Conservation (phyloP, 2,113 vertebrate species). For the Chaenocephalus aceratus region DNA sequence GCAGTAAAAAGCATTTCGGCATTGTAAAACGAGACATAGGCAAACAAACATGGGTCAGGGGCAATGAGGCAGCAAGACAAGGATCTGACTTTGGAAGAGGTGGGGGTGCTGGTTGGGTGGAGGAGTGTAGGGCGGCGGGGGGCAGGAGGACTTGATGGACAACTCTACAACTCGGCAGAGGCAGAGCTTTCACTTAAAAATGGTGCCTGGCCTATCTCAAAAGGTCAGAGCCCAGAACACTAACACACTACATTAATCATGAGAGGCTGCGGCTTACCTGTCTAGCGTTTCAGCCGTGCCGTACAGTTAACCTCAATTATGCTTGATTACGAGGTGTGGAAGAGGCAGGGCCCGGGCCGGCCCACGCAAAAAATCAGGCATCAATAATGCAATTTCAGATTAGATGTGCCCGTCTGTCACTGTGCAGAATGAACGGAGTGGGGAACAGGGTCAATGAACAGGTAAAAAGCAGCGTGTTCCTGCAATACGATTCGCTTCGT, state of each 20-base stretch:
- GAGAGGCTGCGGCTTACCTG: constrained; percentile 82
- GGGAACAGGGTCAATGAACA: constrained; percentile 27
- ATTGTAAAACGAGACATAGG: constrained; percentile 75
- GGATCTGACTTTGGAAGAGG: constrained; percentile 63
- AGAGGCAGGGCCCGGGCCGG: constrained; percentile 51
- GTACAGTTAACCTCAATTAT: constrained; percentile 86
- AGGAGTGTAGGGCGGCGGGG: constrained; percentile 46
- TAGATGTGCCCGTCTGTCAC: constrained; percentile 70
- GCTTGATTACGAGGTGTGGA: constrained; percentile 86
- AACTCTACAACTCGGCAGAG: constrained; percentile 79
- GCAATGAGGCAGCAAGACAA: constrained; percentile 75
- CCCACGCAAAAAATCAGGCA: constrained; percentile 73
- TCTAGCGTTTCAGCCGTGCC: constrained; percentile 81
- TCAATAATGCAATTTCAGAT: constrained; percentile 82
- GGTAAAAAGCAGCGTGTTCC: constrained; percentile 8
- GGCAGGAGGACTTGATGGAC: constrained; percentile 81
- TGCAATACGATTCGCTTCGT: neutral
- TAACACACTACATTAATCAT: constrained; percentile 86
- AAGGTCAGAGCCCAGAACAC: constrained; percentile 82
- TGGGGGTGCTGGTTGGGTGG: constrained; percentile 39
- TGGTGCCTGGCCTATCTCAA: constrained; percentile 87
- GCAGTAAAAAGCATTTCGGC: constrained; percentile 51
- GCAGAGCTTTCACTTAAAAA: constrained; percentile 86
- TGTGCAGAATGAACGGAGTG: neutral
- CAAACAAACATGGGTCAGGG: constrained; percentile 80